Percentiles rank a stretch among this genome's conserved stretches.
Conservation (phyloP, 2,797 vertebrate genomes). For the Monodelphis domestica region DNA sequence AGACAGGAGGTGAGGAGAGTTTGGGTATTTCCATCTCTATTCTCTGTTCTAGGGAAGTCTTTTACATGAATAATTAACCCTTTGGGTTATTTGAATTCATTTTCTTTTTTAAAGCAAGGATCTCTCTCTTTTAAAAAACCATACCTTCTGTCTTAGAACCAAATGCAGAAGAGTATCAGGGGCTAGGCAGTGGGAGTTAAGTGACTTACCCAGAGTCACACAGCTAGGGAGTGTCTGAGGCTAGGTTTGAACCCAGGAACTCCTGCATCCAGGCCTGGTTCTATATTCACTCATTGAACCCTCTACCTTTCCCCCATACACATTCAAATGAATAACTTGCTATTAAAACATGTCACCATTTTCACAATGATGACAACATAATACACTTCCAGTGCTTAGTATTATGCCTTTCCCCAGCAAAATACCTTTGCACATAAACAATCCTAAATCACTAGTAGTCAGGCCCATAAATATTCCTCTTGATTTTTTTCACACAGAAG, state of each 20-base stretch:
- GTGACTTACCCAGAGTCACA: too few species aligned
- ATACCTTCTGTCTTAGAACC: too few species aligned
- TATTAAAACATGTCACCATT: not conserved
- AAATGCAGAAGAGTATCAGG: too few species aligned
- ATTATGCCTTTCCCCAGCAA: constrained; percentile 7
- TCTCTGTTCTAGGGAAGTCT: not conserved
- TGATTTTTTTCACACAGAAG: not conserved
- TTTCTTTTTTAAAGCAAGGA: not conserved
- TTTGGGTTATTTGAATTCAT: not conserved
- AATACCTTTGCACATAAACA: constrained; percentile 25
- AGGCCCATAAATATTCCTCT: not conserved
- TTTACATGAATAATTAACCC: not conserved
- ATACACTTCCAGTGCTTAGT: not conserved
- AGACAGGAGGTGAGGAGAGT: not conserved
- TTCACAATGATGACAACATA: not conserved
- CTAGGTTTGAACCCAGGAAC: too few species aligned
- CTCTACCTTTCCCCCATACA: not conserved
- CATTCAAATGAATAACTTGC: not conserved
- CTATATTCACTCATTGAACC: too few species aligned
- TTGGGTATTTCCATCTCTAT: not conserved
- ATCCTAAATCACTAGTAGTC: constrained; percentile 24
- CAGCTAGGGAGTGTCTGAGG: too few species aligned
- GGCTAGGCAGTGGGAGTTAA: too few species aligned
- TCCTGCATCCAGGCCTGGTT: too few species aligned
- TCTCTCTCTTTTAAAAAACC: not conserved